Evolutionary conservation across 1,140 invertebrate genomes (phyloP), one percentile per base, ranked within the genome.

Genomic region (Cydia pomonella): DNA sequence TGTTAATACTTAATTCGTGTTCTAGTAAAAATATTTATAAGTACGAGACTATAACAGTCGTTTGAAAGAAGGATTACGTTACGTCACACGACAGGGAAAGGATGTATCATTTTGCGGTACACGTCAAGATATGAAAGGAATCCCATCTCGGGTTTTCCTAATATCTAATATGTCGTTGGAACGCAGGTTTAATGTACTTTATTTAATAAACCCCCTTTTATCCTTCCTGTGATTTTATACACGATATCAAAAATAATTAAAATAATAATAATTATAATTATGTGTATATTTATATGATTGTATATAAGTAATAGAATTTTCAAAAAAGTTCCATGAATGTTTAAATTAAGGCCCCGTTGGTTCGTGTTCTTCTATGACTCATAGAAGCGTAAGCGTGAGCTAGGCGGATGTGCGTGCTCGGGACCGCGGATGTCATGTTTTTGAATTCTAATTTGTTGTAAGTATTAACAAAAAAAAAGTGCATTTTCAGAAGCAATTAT

Each of bases 71-170:
- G 64, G 25, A 69, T 69, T 69, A 69, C 6, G 27, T 38, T 69
- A 69, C n/a, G 18, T 69, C 16, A 69, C 64, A 33, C 9, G 10
- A 38, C 29, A 69, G 27, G 16, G n/a, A 16, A 66, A 69, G 7
- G 33, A 27, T 23, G n/a, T 69, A 69, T 33, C 9, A 33, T 69
- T 69, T 69, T 69, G 64, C n/a, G 64, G 33, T 69, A 69, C 29
- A 16, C 25, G 27, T 69, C 29, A 18, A 69, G 7, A 38, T 41
- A 69, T 33, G 33, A 69, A 69, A 16, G 29, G 18, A 69, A n/a
- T 23, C 21, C 23, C 13, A 33, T 33, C 27, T 33, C n/a, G 64
- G 29, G 27, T n/a, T 38, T 69, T 38, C 64, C 33, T 69, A 18
- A 41, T 69, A 41, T 21, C 33, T 69, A 18, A 41, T 69, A 41